Evolutionary conservation across 2,888 invertebrate genomes (phyloP).

Genomic region (Ormyrus nitidulus): DNA sequence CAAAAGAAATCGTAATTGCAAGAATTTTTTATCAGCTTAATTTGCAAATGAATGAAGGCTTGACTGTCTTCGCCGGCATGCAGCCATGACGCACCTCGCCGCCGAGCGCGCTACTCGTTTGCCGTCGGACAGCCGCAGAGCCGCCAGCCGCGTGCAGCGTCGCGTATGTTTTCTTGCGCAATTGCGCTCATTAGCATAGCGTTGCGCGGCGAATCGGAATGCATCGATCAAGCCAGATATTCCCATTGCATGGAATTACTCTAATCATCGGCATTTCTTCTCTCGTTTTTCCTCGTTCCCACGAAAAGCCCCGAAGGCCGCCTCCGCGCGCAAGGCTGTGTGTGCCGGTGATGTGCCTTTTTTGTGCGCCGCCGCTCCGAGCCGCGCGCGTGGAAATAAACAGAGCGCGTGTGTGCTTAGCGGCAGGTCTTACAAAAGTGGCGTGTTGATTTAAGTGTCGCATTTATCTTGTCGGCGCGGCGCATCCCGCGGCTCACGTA

Average conservation of each 20-base stretch:
- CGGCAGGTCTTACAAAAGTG: conserved; percentile 61
- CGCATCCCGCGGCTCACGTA: conserved; percentile 14
- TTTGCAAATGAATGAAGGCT: conserved; percentile 38
- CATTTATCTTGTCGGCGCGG: conserved; percentile 61
- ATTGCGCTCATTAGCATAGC: not conserved
- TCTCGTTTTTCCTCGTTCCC: conserved; percentile 21
- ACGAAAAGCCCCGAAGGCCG: conserved; percentile 6
- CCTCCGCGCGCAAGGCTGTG: not conserved
- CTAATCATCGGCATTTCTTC: conserved; percentile 10
- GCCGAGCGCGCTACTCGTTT: not conserved
- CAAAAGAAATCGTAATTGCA: not conserved
- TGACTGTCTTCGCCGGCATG: not conserved
- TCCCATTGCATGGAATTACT: not conserved
- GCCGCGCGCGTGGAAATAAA: too few relatives aligned
- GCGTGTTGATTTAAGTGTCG: conserved; percentile 64
- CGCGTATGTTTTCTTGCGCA: conserved; percentile 3
- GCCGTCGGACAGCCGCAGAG: conserved; percentile 38
- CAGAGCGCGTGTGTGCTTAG: conserved; percentile 13
- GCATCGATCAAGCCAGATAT: not conserved
- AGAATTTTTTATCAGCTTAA: conserved; percentile 3
- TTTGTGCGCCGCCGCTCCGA: too few relatives aligned
- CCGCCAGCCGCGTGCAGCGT: not conserved
- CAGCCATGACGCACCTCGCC: not conserved
- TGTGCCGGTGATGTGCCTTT: too few relatives aligned
- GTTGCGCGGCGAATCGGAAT: conserved; percentile 10